Evolutionary conservation across 1,140 invertebrate species (phyloP).

Genomic region (Camponotus pennsylvanicus): DNA sequence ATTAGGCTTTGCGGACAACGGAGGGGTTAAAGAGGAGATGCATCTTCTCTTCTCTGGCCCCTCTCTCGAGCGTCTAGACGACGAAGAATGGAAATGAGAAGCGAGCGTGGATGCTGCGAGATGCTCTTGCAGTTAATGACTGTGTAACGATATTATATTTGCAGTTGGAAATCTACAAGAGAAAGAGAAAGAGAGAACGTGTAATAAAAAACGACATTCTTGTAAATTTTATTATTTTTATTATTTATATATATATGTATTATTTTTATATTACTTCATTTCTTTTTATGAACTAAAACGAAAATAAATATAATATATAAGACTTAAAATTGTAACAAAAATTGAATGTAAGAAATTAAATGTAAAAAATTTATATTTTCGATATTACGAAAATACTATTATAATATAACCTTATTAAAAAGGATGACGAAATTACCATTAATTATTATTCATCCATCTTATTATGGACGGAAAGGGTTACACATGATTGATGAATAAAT

Average conservation of each 20-base stretch:
- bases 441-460: conserved; percentile 30
- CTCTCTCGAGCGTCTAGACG: conserved; percentile 36
- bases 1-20: conserved; percentile 63
- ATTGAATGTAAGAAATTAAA: conserved; percentile 7
- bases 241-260: neutral
- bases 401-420: conserved; percentile 33
- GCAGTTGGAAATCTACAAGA: conserved; percentile 22
- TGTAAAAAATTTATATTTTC: neutral
- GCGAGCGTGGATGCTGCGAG: conserved; percentile 6
- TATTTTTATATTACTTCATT: neutral
- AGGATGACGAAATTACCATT: conserved; percentile 45
- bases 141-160: conserved; percentile 40
- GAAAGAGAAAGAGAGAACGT: no score
- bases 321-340: neutral
- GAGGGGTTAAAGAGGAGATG: conserved; percentile 34
- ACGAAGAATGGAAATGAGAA: conserved; percentile 49
- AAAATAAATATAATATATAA: neutral
- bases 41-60: conserved; percentile 10
- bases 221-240: neutral
- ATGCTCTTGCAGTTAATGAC: conserved; percentile 33
- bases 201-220: neutral
- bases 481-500: conserved; percentile 39
- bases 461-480: neutral
- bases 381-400: no score
- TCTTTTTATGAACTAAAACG: neutral